phyloP scores from a whole-genome alignment of 2,113 vertebrate genomes.

The Lepidothrix coronata region DNA sequence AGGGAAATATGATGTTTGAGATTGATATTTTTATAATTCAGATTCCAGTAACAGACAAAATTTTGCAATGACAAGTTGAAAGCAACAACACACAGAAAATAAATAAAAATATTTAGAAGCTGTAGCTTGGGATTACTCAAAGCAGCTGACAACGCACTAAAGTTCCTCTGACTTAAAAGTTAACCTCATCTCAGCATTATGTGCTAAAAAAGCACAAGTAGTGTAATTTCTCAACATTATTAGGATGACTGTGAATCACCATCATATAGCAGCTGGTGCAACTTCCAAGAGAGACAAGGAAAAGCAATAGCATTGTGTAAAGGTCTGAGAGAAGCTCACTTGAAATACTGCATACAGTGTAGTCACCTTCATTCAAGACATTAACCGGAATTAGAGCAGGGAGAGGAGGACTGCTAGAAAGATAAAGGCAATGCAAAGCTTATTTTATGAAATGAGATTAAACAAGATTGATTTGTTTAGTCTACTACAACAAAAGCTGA shows the following conservation, averaged over 20 bases:
- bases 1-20: neutral
- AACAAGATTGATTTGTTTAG: conserved; percentile 12
- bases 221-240: neutral
- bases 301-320: neutral
- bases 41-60: neutral
- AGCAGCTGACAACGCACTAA: neutral
- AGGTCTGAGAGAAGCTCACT: neutral
- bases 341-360: neutral
- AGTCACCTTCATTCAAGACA: neutral
- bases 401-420: neutral
- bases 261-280: neutral
- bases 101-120: neutral
- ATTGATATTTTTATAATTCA: neutral
- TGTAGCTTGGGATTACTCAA: neutral
- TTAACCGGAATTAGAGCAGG: neutral
- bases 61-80: neutral
- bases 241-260: neutral
- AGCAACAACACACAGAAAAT: neutral
- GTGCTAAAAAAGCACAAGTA: neutral
- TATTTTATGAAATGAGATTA: neutral
- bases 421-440: neutral
- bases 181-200: neutral
- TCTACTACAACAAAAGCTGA: neutral
- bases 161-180: neutral
- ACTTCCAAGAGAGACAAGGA: neutral